These are phyloP conservation scores for Acipenser ruthenus DNA, from an alignment of 2,797 vertebrate genomes.

Conservation along the genomic window DNA sequence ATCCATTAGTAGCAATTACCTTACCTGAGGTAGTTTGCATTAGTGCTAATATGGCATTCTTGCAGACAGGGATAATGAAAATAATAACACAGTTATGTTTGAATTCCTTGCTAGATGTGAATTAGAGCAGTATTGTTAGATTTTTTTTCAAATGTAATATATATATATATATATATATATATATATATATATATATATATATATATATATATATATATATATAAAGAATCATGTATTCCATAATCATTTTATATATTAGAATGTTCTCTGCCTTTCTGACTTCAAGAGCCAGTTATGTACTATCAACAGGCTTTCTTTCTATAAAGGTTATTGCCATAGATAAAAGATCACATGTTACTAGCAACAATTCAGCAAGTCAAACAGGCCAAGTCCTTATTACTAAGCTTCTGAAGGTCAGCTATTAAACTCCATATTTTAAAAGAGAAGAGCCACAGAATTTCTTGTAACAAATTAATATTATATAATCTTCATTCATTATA, in stretches of 20 bases:
- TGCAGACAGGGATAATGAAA: slow-evolving; percentile 70
- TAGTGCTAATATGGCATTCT: slow-evolving; percentile 70
- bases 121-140: not conserved
- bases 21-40: slow-evolving; percentile 74
- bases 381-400: too few species aligned
- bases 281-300: not conserved
- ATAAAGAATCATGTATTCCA: not conserved
- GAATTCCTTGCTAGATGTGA: slow-evolving; percentile 4
- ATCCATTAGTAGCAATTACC: slow-evolving; percentile 79
- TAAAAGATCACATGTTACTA: not conserved
- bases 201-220: not conserved
- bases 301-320: not conserved
- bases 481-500: too few species aligned
- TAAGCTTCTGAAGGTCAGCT: too few species aligned
- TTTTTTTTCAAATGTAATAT: not conserved
- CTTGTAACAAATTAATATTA: too few species aligned
- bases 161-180: not conserved
- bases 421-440: too few species aligned
- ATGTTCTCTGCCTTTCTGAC: not conserved
- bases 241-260: not conserved
- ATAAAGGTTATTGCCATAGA: not conserved
- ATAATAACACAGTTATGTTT: slow-evolving; percentile 39
- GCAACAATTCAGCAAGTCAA: too few species aligned
- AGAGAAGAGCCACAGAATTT: too few species aligned
- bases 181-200: too few species aligned